Base-by-base conservation (phyloP, 2,113 vertebrate genomes). In the Ceyx cyanopectus region DNA sequence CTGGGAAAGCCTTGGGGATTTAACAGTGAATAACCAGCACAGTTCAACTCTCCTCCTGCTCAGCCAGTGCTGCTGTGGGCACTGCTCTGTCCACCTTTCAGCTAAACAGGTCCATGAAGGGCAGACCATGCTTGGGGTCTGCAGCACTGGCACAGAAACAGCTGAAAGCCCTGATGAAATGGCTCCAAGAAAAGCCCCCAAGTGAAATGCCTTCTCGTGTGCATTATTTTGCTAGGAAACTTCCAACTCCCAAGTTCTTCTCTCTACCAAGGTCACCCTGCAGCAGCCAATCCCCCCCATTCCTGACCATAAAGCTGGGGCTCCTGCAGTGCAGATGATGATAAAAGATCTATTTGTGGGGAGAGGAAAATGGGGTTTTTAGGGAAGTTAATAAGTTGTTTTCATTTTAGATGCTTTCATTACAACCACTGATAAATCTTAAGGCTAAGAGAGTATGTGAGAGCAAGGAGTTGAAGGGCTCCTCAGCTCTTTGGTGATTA, bases 391-490 rank as follows among this genome's bases (percentile, higher is more conserved):
- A 94, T 93, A 96, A 86, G 87, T 85, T 93, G 84, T 67, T 87
- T 93, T 87, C 69, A 40, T 85, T 96, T 91, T 56, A 95, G 94
- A 97, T 83, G 83, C 85, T 93, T 95, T 96, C 94, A 91, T 96
- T 96, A 90, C 85, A 90, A 95, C 93, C 72, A 43, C 72, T 96
- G 97, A 97, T 97, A 97, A 96, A 92, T 97, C 93, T 90, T 90
- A 91, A 94, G 95, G 84, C 94, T 92, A 96, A 93, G 37, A 97
- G 94, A 87, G 23, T 90, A 84, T 24, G 16, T 91, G 90, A 91
- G 65, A 96, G 79, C 89, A 96, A 94, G 58, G 96, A 96, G 88
- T 93, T 81, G 93, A 92, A 96, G 70, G 62, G 78, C 72, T 83
- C 22, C 72, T 94, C 94, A 90, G 92, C 92, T 89, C 82, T 93